Percentiles rank a stretch among this genome's conserved stretches.
Evolutionary conservation across 2,888 invertebrate genomes (phyloP).

Genomic region (Xestia xanthographa): DNA sequence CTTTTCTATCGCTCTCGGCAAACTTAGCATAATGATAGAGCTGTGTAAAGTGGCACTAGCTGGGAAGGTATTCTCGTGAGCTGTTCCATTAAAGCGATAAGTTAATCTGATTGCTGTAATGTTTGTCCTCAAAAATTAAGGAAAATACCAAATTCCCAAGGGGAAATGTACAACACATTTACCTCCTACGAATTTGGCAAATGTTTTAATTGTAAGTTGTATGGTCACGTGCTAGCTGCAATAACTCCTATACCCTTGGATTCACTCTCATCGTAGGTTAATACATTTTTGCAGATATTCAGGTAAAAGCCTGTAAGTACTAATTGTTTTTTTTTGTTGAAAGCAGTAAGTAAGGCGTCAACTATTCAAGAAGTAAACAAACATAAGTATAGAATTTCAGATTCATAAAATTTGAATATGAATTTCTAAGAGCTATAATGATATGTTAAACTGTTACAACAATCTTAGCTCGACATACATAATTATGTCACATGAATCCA

Average conservation of each 20-base stretch:
- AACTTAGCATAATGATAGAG: constrained; percentile 36
- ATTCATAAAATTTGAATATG: constrained; percentile 1
- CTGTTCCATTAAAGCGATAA: neutral
- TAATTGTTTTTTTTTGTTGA: neutral
- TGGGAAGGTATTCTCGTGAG: neutral
- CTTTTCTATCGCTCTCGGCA: constrained; percentile 6
- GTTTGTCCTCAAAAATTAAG: constrained; percentile 15
- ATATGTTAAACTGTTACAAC: constrained; percentile 9
- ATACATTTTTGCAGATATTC: no score
- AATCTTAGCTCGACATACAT: neutral
- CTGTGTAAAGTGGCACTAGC: constrained; percentile 3
- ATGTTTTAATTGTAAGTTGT: neutral
- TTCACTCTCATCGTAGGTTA: neutral
- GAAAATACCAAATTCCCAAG: neutral
- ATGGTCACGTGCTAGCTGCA: neutral
- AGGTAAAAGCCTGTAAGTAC: neutral
- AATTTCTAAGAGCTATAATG: constrained; percentile 11
- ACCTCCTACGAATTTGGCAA: neutral
- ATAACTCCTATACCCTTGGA: no score
- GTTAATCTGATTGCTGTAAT: constrained; percentile 4
- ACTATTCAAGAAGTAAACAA: neutral
- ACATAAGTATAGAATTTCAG: neutral
- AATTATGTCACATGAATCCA: constrained; percentile 8
- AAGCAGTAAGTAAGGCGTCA: neutral
- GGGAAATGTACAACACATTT: neutral